Percentiles rank a stretch among this genome's conserved stretches.
Evolutionary conservation across 2,113 vertebrate genomes (phyloP).

Genomic region (Paramormyrops kingsleyae): DNA sequence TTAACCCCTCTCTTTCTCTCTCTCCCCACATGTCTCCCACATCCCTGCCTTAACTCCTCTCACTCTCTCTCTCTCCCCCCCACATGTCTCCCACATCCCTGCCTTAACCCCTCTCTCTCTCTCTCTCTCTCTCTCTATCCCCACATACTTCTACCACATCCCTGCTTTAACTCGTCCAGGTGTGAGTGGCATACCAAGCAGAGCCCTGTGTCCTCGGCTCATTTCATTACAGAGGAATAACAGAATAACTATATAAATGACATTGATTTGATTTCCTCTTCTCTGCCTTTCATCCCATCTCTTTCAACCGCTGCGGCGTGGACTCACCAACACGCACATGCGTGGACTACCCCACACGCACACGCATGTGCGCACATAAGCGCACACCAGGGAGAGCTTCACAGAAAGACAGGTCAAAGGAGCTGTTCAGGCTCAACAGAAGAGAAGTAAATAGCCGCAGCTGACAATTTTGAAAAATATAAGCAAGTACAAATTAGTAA

Average conservation of each 20-base stretch:
- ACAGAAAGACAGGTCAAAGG: conserved; percentile 11
- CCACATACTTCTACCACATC: conserved; percentile 20
- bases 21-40: conserved; percentile 18
- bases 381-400: not conserved
- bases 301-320: not conserved
- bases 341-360: not conserved
- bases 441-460: conserved; percentile 5
- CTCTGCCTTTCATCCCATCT: conserved; percentile 13
- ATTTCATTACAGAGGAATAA: conserved; percentile 16
- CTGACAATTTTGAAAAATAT: conserved; percentile 30
- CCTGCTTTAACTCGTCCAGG: conserved; percentile 15
- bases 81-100: conserved; percentile 21
- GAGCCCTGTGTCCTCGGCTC: conserved; percentile 11
- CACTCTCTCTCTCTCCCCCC: not conserved
- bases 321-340: not conserved
- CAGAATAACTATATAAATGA: conserved; percentile 32
- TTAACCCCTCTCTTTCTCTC: conserved; percentile 7
- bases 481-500: conserved; percentile 40
- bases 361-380: too few relatives aligned
- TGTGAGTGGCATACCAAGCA: conserved; percentile 45
- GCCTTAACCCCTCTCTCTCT: not conserved
- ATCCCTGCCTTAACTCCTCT: conserved; percentile 13
- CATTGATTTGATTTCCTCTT: conserved; percentile 29
- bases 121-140: not conserved
- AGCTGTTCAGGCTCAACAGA: conserved; percentile 1